phyloP scores from a whole-genome alignment of 1,140 invertebrate species.

The Metaphire vulgaris region DNA sequence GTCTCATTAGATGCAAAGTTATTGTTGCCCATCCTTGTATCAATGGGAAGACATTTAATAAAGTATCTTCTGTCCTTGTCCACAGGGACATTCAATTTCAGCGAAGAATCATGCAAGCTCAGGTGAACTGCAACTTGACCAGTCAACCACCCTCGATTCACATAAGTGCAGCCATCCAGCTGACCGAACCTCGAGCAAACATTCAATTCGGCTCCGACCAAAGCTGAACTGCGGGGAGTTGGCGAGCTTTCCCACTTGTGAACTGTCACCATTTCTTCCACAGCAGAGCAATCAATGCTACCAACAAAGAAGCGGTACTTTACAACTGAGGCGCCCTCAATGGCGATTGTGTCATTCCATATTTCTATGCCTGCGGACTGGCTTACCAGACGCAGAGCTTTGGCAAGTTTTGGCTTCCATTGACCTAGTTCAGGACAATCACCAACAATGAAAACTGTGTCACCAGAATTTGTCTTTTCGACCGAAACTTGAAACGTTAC shows the following conservation, averaged over 20 bases:
- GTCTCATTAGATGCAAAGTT: too few species aligned
- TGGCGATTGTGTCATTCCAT: not conserved
- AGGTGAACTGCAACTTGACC: not conserved
- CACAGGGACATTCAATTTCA: not conserved
- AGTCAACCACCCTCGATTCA: not conserved
- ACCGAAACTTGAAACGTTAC: not conserved
- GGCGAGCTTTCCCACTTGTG: not conserved
- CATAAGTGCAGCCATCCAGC: not conserved
- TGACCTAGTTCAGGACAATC: constrained; percentile 3
- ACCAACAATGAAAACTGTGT: not conserved
- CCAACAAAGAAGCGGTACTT: not conserved
- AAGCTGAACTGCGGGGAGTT: too few species aligned
- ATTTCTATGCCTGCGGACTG: not conserved
- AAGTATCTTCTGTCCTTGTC: not conserved
- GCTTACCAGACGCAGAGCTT: not conserved
- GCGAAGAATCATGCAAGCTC: not conserved
- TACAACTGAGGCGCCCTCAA: not conserved
- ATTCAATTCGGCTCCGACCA: too few species aligned
- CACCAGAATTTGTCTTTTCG: not conserved
- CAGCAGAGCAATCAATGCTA: not conserved
- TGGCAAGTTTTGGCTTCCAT: constrained; percentile 8
- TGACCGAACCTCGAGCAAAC: not conserved
- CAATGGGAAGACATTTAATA: not conserved
- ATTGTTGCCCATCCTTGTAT: not conserved
- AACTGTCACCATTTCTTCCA: not conserved